phyloP scores from a whole-genome alignment of 64 coral and sea anemone genomes.

The Catalaphyllia jardinei region DNA sequence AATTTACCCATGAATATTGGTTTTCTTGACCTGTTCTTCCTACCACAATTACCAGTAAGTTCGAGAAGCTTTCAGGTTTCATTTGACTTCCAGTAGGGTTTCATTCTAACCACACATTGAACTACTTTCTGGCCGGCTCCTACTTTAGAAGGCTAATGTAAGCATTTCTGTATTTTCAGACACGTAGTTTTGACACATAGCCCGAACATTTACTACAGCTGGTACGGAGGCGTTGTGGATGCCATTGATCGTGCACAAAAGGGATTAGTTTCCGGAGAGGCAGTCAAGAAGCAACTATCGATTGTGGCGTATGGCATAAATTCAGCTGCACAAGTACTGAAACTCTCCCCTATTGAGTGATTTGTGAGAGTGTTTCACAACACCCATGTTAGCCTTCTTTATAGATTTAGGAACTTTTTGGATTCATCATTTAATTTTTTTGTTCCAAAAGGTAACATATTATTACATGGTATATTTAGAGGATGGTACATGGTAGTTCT shows the following conservation, averaged over 20 bases:
- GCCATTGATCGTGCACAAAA: conserved; percentile 74
- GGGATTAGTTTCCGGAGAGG: conserved; percentile 51
- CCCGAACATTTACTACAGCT: conserved; percentile 50
- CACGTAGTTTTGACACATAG: conserved; percentile 89
- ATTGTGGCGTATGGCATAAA: conserved; percentile 74
- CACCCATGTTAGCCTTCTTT: too few relatives aligned
- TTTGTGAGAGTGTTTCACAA: neutral
- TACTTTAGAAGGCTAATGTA: neutral
- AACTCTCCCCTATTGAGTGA: conserved; percentile 51
- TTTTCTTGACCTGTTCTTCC: too few relatives aligned
- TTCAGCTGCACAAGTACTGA: conserved; percentile 59
- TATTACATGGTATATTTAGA: too few relatives aligned
- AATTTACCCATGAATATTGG: too few relatives aligned
- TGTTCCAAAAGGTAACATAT: too few relatives aligned
- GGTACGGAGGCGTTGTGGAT: conserved; percentile 78
- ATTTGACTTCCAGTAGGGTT: neutral
- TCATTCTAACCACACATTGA: too few relatives aligned
- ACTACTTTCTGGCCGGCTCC: neutral
- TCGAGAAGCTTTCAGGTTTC: too few relatives aligned
- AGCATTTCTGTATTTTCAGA: conserved; percentile 27
- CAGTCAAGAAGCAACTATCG: conserved; percentile 82
- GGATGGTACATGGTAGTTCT: too few relatives aligned
- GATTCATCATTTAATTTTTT: too few relatives aligned
- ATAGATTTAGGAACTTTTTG: too few relatives aligned
- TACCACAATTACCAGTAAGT: too few relatives aligned